Conservation (phyloP, 2,888 invertebrate species). For the Oegoconia quadripuncta region DNA sequence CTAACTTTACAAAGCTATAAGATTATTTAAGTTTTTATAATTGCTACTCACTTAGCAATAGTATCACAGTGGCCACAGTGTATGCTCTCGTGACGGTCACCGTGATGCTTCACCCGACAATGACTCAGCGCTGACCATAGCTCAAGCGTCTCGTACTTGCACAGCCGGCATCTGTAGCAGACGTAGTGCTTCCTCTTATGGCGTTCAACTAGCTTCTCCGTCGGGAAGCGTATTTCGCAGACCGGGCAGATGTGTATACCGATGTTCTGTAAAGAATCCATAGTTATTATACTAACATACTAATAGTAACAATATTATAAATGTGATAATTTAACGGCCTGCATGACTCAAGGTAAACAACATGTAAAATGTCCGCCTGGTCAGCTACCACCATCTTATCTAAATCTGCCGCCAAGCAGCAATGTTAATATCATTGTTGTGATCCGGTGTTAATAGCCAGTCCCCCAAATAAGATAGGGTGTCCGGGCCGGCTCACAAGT, state of each 20-base stretch:
- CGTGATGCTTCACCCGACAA: slow-evolving; percentile 33
- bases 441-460: too few species aligned
- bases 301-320: neutral
- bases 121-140: slow-evolving; percentile 33
- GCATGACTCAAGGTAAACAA: too few species aligned
- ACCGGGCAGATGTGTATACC: slow-evolving; percentile 37
- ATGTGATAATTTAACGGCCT: neutral
- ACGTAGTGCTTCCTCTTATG: slow-evolving; percentile 38
- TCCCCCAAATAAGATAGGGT: too few species aligned
- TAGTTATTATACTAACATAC: neutral
- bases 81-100: slow-evolving; percentile 30
- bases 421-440: too few species aligned
- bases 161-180: slow-evolving; percentile 37
- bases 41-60: slow-evolving; percentile 33
- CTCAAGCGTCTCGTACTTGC: slow-evolving; percentile 32
- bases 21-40: too few species aligned
- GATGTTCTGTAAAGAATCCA: slow-evolving; percentile 29
- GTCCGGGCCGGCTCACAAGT: too few species aligned
- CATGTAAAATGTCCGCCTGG: too few species aligned
- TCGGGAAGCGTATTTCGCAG: slow-evolving; percentile 32
- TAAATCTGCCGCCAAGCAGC: too few species aligned
- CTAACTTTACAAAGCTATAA: too few species aligned
- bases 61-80: slow-evolving; percentile 41
- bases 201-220: slow-evolving; percentile 9
- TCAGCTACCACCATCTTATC: too few species aligned